These are phyloP conservation scores for Sapajus apella DNA, from an alignment of 2,113 vertebrate species.

Conservation along the genomic window DNA sequence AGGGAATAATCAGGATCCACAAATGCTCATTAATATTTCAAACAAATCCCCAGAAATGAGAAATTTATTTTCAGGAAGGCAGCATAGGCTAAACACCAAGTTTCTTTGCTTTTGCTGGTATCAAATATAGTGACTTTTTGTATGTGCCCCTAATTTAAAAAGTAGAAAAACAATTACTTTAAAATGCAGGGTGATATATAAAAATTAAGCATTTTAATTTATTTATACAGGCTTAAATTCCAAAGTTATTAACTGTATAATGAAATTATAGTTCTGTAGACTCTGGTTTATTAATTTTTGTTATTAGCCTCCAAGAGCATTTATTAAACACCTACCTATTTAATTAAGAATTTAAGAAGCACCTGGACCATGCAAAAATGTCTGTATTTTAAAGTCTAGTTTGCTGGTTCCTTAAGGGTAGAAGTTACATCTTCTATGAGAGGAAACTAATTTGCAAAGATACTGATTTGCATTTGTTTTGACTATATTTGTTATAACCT, in stretches of 20 bases:
- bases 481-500: background rate
- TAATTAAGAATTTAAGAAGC: slow-evolving; percentile 41
- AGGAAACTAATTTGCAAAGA: background rate
- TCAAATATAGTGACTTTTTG: background rate
- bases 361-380: background rate
- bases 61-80: background rate
- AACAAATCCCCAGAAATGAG: background rate
- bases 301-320: slow-evolving; percentile 15
- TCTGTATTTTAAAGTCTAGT: slow-evolving; percentile 11
- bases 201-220: slow-evolving; percentile 50
- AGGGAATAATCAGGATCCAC: background rate
- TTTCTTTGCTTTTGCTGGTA: slow-evolving; percentile 25
- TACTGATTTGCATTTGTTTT: background rate
- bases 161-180: background rate
- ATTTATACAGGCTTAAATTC: slow-evolving; percentile 14
- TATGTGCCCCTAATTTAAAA: slow-evolving; percentile 9
- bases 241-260: slow-evolving; percentile 20
- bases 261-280: slow-evolving; percentile 40
- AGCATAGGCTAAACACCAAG: background rate
- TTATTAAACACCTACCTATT: background rate
- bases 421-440: slow-evolving; percentile 13
- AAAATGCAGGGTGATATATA: background rate
- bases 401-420: background rate
- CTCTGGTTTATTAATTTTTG: slow-evolving; percentile 30
- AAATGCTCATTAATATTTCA: background rate